Evolutionary conservation across 2,797 vertebrate genomes (phyloP).

Genomic region (Thalassophryne amazonica): DNA sequence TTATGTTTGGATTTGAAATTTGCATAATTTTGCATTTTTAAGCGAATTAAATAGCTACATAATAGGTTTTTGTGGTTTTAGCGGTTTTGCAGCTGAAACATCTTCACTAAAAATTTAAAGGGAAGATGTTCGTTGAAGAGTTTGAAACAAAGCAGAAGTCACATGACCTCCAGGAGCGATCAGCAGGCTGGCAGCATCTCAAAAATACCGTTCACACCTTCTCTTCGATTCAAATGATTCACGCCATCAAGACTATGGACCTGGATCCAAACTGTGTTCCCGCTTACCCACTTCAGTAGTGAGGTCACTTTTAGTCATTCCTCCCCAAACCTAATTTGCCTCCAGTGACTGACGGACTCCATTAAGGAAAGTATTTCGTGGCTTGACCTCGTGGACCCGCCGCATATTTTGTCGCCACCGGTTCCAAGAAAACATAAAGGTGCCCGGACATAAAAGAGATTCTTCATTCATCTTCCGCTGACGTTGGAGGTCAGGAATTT

Average conservation of each 20-base stretch:
- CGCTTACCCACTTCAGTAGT: conserved; percentile 2
- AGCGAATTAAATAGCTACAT: too few species aligned
- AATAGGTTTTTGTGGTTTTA: too few species aligned
- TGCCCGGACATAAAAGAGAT: conserved; percentile 25
- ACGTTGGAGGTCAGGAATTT: conserved; percentile 46
- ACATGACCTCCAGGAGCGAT: background rate
- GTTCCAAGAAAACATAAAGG: conserved; percentile 26
- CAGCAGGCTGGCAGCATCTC: conserved; percentile 1
- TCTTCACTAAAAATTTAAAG: background rate
- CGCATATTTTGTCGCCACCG: conserved; percentile 28
- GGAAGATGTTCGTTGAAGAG: background rate
- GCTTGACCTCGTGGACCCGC: conserved; percentile 29
- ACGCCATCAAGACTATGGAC: background rate
- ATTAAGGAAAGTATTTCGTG: conserved; percentile 29
- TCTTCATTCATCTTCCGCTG: conserved; percentile 31
- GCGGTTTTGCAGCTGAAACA: conserved; percentile 23
- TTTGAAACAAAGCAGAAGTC: background rate
- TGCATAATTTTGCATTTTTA: too few species aligned
- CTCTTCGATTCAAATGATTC: conserved; percentile 19
- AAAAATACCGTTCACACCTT: conserved; percentile 20
- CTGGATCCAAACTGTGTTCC: background rate
- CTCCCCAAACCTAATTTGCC: conserved; percentile 1
- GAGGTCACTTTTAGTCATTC: conserved; percentile 3
- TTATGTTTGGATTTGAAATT: too few species aligned
- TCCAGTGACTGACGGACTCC: conserved; percentile 8